Percentiles rank a stretch among this genome's conserved stretches.
Evolutionary conservation across 2,888 invertebrate species (phyloP).

Genomic region (Thecophora atra): DNA sequence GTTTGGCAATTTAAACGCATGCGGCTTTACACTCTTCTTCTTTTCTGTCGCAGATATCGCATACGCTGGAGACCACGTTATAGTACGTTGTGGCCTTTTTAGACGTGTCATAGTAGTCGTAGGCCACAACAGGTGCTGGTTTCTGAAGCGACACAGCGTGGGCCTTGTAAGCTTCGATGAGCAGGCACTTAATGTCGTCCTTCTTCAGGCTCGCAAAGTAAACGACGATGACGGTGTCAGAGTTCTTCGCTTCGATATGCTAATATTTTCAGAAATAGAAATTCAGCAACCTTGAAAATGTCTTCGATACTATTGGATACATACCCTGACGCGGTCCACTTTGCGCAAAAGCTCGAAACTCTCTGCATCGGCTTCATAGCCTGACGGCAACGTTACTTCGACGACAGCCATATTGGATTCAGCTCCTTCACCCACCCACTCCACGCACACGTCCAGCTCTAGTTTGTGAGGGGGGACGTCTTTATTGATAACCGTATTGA

Average conservation of each 20-base stretch:
- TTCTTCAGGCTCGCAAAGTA: slow-evolving; percentile 76
- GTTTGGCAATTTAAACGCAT: slow-evolving; percentile 35
- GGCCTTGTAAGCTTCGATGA: slow-evolving; percentile 83
- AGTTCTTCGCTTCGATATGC: slow-evolving; percentile 76
- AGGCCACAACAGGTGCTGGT: slow-evolving; percentile 83
- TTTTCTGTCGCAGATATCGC: slow-evolving; percentile 81
- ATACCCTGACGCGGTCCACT: slow-evolving; percentile 66
- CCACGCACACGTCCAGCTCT: slow-evolving; percentile 82
- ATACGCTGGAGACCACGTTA: slow-evolving; percentile 67
- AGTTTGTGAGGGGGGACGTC: slow-evolving; percentile 79
- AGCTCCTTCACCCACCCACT: slow-evolving; percentile 69
- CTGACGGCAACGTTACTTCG: slow-evolving; percentile 89
- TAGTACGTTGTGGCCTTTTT: slow-evolving; percentile 60
- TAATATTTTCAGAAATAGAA: slow-evolving; percentile 37
- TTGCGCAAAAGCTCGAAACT: slow-evolving; percentile 72
- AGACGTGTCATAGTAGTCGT: slow-evolving; percentile 90
- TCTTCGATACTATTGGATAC: slow-evolving; percentile 35
- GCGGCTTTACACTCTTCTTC: slow-evolving; percentile 59
- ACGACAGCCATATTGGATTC: slow-evolving; percentile 90
- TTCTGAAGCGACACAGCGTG: slow-evolving; percentile 87
- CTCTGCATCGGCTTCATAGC: slow-evolving; percentile 84
- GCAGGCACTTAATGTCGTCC: slow-evolving; percentile 77
- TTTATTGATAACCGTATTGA: slow-evolving; percentile 85
- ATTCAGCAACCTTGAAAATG: background rate
- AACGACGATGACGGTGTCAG: slow-evolving; percentile 71